Base-by-base conservation (phyloP, 2,888 invertebrate species). In the Eurytoma californica region DNA sequence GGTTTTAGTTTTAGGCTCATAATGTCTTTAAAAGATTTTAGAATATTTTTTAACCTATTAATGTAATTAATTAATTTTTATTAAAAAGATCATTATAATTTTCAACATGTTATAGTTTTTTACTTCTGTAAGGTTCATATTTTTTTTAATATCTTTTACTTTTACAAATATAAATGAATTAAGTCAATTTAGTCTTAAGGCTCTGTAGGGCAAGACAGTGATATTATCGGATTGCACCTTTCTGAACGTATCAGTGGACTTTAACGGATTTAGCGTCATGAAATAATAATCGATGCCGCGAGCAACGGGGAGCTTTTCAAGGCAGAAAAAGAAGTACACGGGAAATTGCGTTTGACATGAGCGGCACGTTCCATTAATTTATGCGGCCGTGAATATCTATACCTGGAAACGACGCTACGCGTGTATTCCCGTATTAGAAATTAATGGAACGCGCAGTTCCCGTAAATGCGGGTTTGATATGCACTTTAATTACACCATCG, bases 331-430 rank as follows among this genome's bases (percentile, higher is more conserved):
- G 39, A 72, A 4, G 55, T 18, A 24, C n/a, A 61, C 39, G 20
- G 57, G 39, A 65, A 65, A 57, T 39, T 55, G 28, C 51, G 55
- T 65, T 65, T 57, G 20, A 47, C 47, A 57, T 57, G 73, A 39
- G 65, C 20, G 65, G 58, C 66, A 47, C 24, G 66, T 49, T 20
- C 61, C 73, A 66, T 73, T 47, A 73, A 66, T 73, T 73, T 58
- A 73, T 73, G 47, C 47, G 57, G 24, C 4, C 30, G 30, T 30
- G 60, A 13, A 72, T 61, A 60, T n/a, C 20, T 3, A 3, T 2
- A 30, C 20, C 13, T 39, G 4, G 39, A 7, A 39, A 73, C n/a
- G 47, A 24, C 39, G 60, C 24, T 28, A 28, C 16, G 28, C 61
- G 61, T 16, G 47, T 7, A 39, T 73, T 18, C 47, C 39, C 39